Percentiles rank a stretch among this genome's conserved stretches.
Conservation (phyloP, 2,113 vertebrate species). For the Odontophorus gujanensis region DNA sequence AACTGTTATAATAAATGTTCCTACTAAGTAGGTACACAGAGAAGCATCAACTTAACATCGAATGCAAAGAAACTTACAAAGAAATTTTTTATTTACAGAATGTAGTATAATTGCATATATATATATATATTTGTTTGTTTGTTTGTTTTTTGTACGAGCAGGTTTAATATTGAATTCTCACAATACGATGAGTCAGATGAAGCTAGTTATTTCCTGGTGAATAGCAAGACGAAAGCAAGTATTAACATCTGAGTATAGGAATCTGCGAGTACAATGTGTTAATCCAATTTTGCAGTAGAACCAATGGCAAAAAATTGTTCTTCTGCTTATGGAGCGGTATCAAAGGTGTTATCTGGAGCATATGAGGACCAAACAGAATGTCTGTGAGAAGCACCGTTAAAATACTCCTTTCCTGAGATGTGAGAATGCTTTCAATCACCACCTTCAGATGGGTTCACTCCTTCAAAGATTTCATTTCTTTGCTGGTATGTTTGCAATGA, state of each 20-base stretch:
- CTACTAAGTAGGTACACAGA: constrained; percentile 34
- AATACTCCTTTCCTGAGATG: not conserved
- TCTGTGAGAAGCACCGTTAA: not conserved
- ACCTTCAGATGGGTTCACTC: constrained; percentile 20
- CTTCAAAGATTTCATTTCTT: constrained; percentile 9
- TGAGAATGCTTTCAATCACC: constrained; percentile 11
- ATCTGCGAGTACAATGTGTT: not conserved
- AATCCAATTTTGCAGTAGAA: not conserved
- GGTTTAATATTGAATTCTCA: constrained; percentile 58
- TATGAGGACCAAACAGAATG: not conserved
- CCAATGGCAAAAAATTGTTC: not conserved
- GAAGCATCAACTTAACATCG: constrained; percentile 39
- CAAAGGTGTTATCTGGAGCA: not conserved
- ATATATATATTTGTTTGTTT: not conserved
- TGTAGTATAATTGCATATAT: constrained; percentile 63
- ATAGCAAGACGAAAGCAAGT: constrained; percentile 41
- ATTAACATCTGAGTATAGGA: constrained; percentile 23
- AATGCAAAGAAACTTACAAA: constrained; percentile 62
- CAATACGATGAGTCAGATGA: constrained; percentile 52
- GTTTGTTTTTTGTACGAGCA: constrained; percentile 45
- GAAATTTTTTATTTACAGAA: constrained; percentile 51
- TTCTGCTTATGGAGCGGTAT: not conserved
- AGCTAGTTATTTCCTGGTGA: constrained; percentile 58
- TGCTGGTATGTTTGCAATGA: constrained; percentile 7
- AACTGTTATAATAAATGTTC: constrained; percentile 54